These are phyloP conservation scores for Petrocephalus sullivani DNA, from an alignment of 2,797 vertebrate genomes.

Conservation along the genomic window DNA sequence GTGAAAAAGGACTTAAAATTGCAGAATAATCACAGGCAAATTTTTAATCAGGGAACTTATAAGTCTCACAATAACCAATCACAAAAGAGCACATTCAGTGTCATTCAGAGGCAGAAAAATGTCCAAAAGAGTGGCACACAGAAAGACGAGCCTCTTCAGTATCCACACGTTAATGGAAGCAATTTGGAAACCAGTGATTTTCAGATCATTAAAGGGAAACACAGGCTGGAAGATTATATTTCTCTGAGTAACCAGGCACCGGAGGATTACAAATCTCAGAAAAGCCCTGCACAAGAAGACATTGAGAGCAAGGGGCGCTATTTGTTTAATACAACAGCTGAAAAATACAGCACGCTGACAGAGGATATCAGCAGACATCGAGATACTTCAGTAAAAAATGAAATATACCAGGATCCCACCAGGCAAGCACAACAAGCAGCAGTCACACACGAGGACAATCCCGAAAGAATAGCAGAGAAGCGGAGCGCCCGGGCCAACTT, in stretches of 20 bases:
- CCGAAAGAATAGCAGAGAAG: neutral
- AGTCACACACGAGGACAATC: neutral
- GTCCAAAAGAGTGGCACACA: constrained; percentile 18
- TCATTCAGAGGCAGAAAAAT: constrained; percentile 33
- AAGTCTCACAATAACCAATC: constrained; percentile 31
- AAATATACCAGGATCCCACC: constrained; percentile 16
- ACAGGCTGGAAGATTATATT: constrained; percentile 24
- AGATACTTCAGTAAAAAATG: constrained; percentile 11
- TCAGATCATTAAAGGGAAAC: constrained; percentile 22
- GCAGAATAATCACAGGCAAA: neutral
- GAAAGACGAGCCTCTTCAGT: constrained; percentile 22
- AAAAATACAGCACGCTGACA: neutral
- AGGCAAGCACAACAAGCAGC: neutral
- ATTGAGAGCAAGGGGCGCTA: constrained; percentile 25
- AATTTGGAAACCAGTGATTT: constrained; percentile 31
- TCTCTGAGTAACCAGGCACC: constrained; percentile 36
- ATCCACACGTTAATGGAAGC: constrained; percentile 26
- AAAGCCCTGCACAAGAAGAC: constrained; percentile 27
- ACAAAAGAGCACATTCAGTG: constrained; percentile 27
- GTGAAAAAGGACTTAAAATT: constrained; percentile 22
- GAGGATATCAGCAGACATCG: constrained; percentile 20
- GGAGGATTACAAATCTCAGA: constrained; percentile 41
- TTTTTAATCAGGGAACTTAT: constrained; percentile 33
- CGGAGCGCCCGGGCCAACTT: neutral
- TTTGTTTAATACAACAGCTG: constrained; percentile 7